Conservation (phyloP, 1,140 invertebrate species). For the Hyposmocoma kahamanoa region DNA sequence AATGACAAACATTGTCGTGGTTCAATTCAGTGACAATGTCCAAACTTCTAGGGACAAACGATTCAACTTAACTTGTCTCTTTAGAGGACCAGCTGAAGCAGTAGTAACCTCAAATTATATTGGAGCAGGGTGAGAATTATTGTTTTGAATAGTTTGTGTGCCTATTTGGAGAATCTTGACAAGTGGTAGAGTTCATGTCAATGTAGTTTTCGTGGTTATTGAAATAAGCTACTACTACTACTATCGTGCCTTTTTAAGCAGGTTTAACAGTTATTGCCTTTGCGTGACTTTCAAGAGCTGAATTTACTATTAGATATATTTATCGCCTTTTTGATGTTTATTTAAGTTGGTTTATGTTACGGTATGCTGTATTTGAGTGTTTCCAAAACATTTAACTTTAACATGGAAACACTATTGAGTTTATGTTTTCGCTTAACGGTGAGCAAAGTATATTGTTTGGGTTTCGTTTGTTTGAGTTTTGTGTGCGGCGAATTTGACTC, state of each 20-base stretch:
- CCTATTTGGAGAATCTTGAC: conserved; percentile 20
- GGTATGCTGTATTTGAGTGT: no score
- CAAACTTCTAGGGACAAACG: conserved; percentile 93
- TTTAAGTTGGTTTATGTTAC: no score
- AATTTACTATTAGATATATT: no score
- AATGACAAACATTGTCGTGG: conserved; percentile 95
- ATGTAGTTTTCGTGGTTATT: no score
- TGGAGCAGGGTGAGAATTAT: conserved; percentile 84
- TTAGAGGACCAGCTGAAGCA: conserved; percentile 92
- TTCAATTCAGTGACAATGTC: conserved; percentile 94
- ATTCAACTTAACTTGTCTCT: conserved; percentile 93
- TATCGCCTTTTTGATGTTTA: no score
- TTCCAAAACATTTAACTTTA: no score
- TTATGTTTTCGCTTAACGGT: no score
- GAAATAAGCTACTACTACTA: no score
- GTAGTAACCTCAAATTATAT: conserved; percentile 95
- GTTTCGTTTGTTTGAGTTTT: conserved; percentile 1
- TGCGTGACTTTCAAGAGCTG: conserved; percentile 24
- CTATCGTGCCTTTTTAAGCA: neutral
- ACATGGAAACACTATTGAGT: no score
- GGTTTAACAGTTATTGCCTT: conserved; percentile 32
- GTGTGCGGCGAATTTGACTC: neutral
- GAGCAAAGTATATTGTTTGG: neutral
- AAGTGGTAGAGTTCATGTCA: neutral
- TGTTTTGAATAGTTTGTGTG: conserved; percentile 7